Evolutionary conservation across 1,140 invertebrate genomes (phyloP).

Genomic region (Rhyzopertha dominica): DNA sequence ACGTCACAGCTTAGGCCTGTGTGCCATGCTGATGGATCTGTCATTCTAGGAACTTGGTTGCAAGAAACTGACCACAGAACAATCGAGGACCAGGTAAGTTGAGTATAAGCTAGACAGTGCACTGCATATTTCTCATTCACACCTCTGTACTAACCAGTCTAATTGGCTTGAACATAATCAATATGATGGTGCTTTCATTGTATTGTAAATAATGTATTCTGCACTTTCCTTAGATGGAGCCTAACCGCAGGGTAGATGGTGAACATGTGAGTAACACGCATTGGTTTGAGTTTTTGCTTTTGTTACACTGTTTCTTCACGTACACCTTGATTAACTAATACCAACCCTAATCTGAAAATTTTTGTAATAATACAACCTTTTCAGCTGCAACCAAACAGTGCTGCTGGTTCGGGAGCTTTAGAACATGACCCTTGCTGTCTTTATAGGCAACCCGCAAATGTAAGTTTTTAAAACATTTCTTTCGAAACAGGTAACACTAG

Average conservation of each 20-base stretch:
- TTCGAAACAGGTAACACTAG: slow-evolving; percentile 2
- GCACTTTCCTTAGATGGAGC: slow-evolving; percentile 65
- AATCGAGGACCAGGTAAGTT: slow-evolving; percentile 94
- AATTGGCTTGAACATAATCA: too few relatives aligned
- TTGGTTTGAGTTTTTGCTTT: slow-evolving; percentile 23
- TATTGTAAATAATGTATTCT: too few relatives aligned
- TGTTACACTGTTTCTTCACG: slow-evolving; percentile 15
- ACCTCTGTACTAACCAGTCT: too few relatives aligned
- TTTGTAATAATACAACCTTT: slow-evolving; percentile 30
- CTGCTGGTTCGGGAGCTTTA: slow-evolving; percentile 89
- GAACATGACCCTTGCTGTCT: slow-evolving; percentile 93
- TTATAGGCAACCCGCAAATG: slow-evolving; percentile 63
- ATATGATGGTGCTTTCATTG: too few relatives aligned
- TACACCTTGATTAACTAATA: too few relatives aligned
- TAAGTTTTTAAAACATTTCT: slow-evolving; percentile 49
- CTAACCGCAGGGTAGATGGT: slow-evolving; percentile 64
- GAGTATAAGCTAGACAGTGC: background rate
- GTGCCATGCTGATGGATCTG: slow-evolving; percentile 87
- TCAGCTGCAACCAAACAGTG: slow-evolving; percentile 84
- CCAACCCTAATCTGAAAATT: too few relatives aligned
- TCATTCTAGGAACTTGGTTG: slow-evolving; percentile 80
- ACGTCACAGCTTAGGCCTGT: slow-evolving; percentile 81
- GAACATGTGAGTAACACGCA: slow-evolving; percentile 63
- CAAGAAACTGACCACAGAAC: slow-evolving; percentile 94
- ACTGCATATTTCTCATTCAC: background rate